phyloP scores from a whole-genome alignment of 2,113 vertebrate genomes.

The Turdus rufiventris region DNA sequence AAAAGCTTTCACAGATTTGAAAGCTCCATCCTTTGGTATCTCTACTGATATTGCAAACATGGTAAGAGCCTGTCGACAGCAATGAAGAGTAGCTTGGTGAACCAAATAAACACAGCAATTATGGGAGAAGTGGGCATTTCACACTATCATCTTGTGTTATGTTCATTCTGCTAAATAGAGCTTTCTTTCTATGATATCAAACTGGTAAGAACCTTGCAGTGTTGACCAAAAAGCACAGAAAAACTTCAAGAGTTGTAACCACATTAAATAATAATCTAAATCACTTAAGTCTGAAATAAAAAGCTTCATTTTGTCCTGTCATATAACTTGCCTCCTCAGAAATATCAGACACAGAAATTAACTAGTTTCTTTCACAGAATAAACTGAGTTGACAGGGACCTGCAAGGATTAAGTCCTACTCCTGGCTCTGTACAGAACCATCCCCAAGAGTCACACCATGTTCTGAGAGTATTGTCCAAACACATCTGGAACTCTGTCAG shows the following conservation, averaged over 20 bases:
- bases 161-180: rapidly evolving
- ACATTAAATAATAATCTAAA: not conserved
- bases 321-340: not conserved
- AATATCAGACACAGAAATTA: not conserved
- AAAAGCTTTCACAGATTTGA: rapidly evolving
- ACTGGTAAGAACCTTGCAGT: not conserved
- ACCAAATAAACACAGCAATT: not conserved
- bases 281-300: not conserved
- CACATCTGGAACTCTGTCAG: not conserved
- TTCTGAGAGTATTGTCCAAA: not conserved
- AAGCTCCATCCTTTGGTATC: not conserved
- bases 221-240: not conserved
- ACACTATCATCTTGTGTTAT: rapidly evolving
- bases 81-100: not conserved
- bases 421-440: not conserved
- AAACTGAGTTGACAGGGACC: not conserved
- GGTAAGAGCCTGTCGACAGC: rapidly evolving
- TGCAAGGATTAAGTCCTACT: not conserved
- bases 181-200: not conserved
- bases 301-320: not conserved
- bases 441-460: not conserved
- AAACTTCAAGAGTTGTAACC: not conserved
- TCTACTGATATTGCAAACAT: not conserved
- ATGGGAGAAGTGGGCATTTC: not conserved
- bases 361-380: not conserved